These are phyloP conservation scores for Endomychus coccineus DNA, from an alignment of 2,888 invertebrate genomes.

Conservation along the genomic window DNA sequence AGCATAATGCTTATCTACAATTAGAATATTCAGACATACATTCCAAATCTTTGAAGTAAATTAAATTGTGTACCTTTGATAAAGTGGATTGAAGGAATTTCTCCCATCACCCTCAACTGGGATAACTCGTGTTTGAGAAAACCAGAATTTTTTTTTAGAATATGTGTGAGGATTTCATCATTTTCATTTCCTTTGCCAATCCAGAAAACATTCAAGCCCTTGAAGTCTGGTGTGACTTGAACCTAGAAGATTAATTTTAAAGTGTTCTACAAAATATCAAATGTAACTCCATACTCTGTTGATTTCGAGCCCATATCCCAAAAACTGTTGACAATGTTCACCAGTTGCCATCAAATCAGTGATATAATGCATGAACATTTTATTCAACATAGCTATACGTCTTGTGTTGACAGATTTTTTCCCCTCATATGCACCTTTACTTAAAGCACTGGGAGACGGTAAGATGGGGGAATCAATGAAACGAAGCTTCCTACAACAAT, in stretches of 20 bases:
- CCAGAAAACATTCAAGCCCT: constrained; percentile 67
- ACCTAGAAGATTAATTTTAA: constrained; percentile 44
- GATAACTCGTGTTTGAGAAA: constrained; percentile 64
- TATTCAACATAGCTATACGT: constrained; percentile 63
- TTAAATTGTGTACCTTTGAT: constrained; percentile 50
- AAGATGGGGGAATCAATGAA: constrained; percentile 30
- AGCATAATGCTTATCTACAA: constrained; percentile 36
- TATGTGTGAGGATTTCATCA: constrained; percentile 48
- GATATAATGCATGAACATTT: constrained; percentile 73
- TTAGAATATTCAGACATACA: neutral
- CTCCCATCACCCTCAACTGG: constrained; percentile 64
- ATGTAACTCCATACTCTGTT: constrained; percentile 48
- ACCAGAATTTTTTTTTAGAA: constrained; percentile 52
- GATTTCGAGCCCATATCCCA: constrained; percentile 64
- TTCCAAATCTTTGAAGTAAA: too few species aligned
- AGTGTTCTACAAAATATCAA: constrained; percentile 1
- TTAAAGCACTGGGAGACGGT: constrained; percentile 32
- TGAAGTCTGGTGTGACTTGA: constrained; percentile 58
- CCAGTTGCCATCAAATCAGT: constrained; percentile 73
- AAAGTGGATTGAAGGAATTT: constrained; percentile 67
- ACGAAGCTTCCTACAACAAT: constrained; percentile 30
- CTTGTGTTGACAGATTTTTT: constrained; percentile 50
- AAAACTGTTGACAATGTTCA: constrained; percentile 51
- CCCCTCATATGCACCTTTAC: constrained; percentile 43
- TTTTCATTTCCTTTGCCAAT: constrained; percentile 48